Base-by-base conservation (phyloP, 2,113 vertebrate genomes). In the Noctilio leporinus region DNA sequence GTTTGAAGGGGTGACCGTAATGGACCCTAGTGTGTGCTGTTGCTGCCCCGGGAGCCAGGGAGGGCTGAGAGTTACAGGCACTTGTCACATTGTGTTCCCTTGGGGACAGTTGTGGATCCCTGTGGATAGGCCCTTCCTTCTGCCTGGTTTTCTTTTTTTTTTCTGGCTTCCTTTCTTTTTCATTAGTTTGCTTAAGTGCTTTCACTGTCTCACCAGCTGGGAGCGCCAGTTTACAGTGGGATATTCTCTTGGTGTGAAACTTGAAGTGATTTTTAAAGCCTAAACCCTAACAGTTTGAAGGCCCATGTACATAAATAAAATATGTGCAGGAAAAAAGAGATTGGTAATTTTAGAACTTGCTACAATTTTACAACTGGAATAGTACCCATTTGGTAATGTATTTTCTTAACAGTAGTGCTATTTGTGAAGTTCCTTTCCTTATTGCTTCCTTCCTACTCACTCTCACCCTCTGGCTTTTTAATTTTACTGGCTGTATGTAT, bases 241-340 rank as follows among this genome's bases (percentile, higher is more conserved):
- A 97, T 95, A 67, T 85, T 95, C 76, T 95, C 91, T 85, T 93
- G 95, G 92, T 96, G 96, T 96, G 96, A 97, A 97, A 93, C 92
- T 92, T 72, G 35, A 91, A 97, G 96, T 93, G 86, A 97, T 96
- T 95, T 95, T 94, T 94, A 96, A 96, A 96, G 64, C 22, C 49
- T 64, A 91, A 87, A 87, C 22, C 11, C 16, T 59, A 94, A 93
- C 97, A 97, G 94, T 93, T 97, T 95, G 16, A 75, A 75, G 75
- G 69, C 80, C 86, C 82, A 89, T 35, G 38, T 93, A 77, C 83
- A 95, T 86, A 93, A 96, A 95, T 80, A 86, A 92, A 96, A 95
- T 49, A 6, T 88, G 89, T 49, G 92, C 28, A 70, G 86, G 85
- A 89, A 92, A 84, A 51, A 53, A 78, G 10, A 55, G 57, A 14